Evolutionary conservation across 2,888 invertebrate genomes (phyloP).

Genomic region (Oegoconia quadripuncta): DNA sequence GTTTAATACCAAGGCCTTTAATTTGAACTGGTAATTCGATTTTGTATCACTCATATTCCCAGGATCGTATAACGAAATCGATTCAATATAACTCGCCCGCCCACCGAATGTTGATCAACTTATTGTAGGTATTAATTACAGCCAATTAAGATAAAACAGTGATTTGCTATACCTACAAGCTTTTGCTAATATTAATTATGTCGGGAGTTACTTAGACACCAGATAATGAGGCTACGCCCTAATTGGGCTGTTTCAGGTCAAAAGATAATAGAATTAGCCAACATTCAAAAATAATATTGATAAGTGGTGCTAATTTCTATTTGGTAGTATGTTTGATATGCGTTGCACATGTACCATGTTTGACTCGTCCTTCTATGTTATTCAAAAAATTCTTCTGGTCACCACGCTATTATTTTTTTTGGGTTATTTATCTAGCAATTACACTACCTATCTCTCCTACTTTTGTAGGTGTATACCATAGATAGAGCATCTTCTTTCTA

Average conservation of each 20-base stretch:
- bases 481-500: no score
- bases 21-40: constrained; percentile 18
- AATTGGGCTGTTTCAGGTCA: constrained; percentile 12
- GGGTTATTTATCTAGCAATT: no score
- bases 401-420: no score
- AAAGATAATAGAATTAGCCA: constrained; percentile 8
- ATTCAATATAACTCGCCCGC: constrained; percentile 19
- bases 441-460: no score
- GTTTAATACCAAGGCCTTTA: constrained; percentile 9
- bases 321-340: no score
- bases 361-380: no score
- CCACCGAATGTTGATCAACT: constrained; percentile 17
- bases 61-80: constrained; percentile 23
- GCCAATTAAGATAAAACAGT: constrained; percentile 24
- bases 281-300: no score
- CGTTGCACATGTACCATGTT: no score
- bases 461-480: no score
- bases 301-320: no score
- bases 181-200: constrained; percentile 19
- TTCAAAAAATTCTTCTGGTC: no score
- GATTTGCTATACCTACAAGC: constrained; percentile 21
- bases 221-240: constrained; percentile 11
- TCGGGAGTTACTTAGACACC: constrained; percentile 1
- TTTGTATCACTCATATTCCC: constrained; percentile 12
- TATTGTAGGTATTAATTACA: constrained; percentile 18